Evolutionary conservation across 2,888 invertebrate genomes (phyloP).

Genomic region (Gnatocerus cornutus): DNA sequence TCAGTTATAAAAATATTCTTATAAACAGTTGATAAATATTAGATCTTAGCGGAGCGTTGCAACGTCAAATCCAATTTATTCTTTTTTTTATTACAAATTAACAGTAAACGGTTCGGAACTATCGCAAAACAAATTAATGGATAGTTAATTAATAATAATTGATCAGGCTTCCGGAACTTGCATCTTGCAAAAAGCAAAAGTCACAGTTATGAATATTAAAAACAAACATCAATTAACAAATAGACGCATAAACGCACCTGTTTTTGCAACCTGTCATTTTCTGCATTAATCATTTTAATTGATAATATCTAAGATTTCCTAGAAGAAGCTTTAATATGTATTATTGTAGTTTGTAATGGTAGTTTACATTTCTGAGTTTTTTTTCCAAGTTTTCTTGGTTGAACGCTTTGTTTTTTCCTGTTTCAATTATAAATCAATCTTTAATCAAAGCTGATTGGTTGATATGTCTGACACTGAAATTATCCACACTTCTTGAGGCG

Average conservation of each 20-base stretch:
- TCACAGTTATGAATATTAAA: conserved; percentile 1
- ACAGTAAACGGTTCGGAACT: too few species aligned
- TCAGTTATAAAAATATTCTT: too few species aligned
- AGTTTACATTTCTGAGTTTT: neutral
- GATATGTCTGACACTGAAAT: conserved; percentile 11
- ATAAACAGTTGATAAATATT: too few species aligned
- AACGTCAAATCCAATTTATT: too few species aligned
- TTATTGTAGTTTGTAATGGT: neutral
- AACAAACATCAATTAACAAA: neutral
- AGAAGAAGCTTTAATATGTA: neutral
- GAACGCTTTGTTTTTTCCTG: conserved; percentile 2
- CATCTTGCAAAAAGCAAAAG: neutral
- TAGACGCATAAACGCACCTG: neutral
- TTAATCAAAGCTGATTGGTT: conserved; percentile 1
- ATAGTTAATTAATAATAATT: too few species aligned
- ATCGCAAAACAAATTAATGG: too few species aligned
- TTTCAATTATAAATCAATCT: conserved; percentile 8
- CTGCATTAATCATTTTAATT: conserved; percentile 2
- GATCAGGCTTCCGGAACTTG: too few species aligned
- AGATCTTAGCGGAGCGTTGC: too few species aligned
- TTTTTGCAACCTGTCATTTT: neutral
- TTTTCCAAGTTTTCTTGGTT: neutral
- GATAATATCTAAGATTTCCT: neutral
- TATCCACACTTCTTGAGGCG: conserved; percentile 22
- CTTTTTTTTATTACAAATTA: too few species aligned